Percentiles rank a stretch among this genome's conserved stretches.
Evolutionary conservation across 1,140 invertebrate species (phyloP).

Genomic region (Harpegnathos saltator): DNA sequence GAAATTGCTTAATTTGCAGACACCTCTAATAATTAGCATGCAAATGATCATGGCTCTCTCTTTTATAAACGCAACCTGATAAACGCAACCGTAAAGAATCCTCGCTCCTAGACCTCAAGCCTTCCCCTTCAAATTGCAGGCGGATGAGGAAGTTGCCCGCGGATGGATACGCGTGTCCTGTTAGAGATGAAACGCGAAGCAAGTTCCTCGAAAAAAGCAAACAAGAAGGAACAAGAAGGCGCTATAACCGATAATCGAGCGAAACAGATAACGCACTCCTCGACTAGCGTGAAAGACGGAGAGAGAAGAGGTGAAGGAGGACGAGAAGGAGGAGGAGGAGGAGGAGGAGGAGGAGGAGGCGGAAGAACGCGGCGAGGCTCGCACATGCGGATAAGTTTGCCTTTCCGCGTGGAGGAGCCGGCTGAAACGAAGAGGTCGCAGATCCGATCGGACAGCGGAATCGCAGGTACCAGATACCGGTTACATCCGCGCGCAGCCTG

Average conservation of each 20-base stretch:
- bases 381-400: slow-evolving; percentile 73
- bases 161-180: background rate
- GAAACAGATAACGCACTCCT: slow-evolving; percentile 26
- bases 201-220: too few relatives aligned
- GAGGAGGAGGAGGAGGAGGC: slow-evolving; percentile 26
- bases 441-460: slow-evolving; percentile 80
- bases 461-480: slow-evolving; percentile 72
- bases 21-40: too few relatives aligned
- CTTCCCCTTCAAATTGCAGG: too few relatives aligned
- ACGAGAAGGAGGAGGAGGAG: slow-evolving; percentile 15
- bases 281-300: too few relatives aligned
- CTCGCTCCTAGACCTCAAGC: too few relatives aligned
- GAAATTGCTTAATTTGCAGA: too few relatives aligned
- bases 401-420: slow-evolving; percentile 76
- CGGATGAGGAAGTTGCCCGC: too few relatives aligned
- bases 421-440: slow-evolving; percentile 75
- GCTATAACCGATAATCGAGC: slow-evolving; percentile 4
- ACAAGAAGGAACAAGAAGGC: background rate
- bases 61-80: too few relatives aligned
- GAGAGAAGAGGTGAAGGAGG: too few relatives aligned
- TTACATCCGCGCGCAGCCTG: slow-evolving; percentile 60
- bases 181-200: slow-evolving; percentile 46
- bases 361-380: background rate
- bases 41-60: too few relatives aligned
- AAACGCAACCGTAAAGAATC: too few relatives aligned